Conservation (phyloP, 2,888 invertebrate genomes). For the Caenorhabditis wallacei region DNA sequence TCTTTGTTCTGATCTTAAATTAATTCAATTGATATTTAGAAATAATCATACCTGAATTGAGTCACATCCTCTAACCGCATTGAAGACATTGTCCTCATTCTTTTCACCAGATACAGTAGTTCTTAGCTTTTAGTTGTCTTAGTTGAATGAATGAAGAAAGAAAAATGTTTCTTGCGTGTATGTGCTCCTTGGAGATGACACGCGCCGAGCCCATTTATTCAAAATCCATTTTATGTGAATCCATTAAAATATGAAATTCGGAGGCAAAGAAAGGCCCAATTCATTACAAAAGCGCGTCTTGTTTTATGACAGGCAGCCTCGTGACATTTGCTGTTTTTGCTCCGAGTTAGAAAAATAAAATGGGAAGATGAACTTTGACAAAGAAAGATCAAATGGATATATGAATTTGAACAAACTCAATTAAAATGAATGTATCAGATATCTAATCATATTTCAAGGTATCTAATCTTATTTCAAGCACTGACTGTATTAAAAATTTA, state of each 20-base stretch:
- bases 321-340: conserved; percentile 2
- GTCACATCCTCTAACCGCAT: conserved; percentile 47
- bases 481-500: no score
- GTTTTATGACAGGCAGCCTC: conserved; percentile 44
- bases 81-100: conserved; percentile 5
- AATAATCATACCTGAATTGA: conserved; percentile 40
- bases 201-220: conserved; percentile 34
- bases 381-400: background rate
- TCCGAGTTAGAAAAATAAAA: conserved; percentile 2
- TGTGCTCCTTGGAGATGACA: conserved; percentile 49
- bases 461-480: no score
- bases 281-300: conserved; percentile 55
- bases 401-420: background rate
- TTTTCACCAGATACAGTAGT: background rate
- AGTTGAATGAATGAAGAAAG: conserved; percentile 13
- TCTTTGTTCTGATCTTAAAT: background rate
- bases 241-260: conserved; percentile 57
- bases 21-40: background rate
- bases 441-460: no score
- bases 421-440: background rate
- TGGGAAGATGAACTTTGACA: conserved; percentile 5
- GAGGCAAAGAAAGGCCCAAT: background rate
- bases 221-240: conserved; percentile 63
- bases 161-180: background rate
- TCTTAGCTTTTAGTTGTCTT: background rate